These are phyloP conservation scores for Aselliscus stoliczkanus DNA, from an alignment of 2,797 vertebrate genomes.

Conservation along the genomic window DNA sequence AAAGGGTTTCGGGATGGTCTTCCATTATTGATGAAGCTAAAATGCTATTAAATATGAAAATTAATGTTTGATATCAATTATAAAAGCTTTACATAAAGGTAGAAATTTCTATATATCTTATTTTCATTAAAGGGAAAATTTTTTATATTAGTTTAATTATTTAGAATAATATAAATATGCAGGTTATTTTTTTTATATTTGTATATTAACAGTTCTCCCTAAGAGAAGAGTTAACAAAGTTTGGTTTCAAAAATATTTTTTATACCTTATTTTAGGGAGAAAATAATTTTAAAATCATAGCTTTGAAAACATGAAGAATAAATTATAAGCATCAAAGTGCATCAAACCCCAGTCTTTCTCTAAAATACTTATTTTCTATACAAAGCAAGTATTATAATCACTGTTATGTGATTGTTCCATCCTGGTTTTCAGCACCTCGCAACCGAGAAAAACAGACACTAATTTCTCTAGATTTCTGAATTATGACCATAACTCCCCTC, in stretches of 20 bases:
- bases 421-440: background rate
- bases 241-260: background rate
- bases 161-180: background rate
- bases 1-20: background rate
- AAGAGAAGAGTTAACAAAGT: background rate
- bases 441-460: background rate
- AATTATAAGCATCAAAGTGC: background rate
- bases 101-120: background rate
- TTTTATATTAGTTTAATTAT: background rate
- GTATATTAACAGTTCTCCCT: background rate
- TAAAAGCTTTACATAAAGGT: background rate
- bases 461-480: conserved; percentile 4
- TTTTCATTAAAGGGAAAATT: background rate
- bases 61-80: background rate
- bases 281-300: background rate
- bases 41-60: background rate
- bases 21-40: background rate
- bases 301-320: background rate
- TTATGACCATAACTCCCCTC: background rate
- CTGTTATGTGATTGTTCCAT: background rate
- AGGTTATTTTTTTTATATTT: background rate
- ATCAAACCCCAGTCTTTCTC: background rate
- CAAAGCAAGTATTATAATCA: background rate
- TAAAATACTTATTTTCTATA: background rate
- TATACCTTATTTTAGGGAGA: background rate